Percentiles rank a stretch among this genome's conserved stretches.
phyloP scores from a whole-genome alignment of 2,797 vertebrate species.

The Sebastes cheni region DNA sequence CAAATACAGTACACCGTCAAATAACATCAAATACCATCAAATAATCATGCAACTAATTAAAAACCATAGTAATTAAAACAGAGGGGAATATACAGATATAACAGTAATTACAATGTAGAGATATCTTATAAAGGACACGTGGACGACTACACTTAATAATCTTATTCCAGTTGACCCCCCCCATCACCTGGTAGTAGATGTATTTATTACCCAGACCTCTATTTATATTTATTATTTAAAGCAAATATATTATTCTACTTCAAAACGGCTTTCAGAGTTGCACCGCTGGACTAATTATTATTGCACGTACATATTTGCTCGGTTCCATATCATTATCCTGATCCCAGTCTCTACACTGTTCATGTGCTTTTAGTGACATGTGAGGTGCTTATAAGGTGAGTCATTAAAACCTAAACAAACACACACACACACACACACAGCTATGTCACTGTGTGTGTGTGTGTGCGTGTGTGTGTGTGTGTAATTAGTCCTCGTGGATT shows the following conservation, averaged over 20 bases:
- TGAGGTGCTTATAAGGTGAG: neutral
- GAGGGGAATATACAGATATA: no score
- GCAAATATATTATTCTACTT: neutral
- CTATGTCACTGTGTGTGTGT: neutral
- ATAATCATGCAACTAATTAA: no score
- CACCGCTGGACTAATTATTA: neutral
- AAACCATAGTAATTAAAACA: no score
- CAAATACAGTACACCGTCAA: no score
- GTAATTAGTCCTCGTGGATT: constrained; percentile 14
- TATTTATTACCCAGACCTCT: neutral
- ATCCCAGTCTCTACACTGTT: neutral
- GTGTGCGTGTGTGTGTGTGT: constrained; percentile 8
- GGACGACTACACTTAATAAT: no score
- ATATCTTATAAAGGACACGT: no score
- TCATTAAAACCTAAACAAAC: neutral
- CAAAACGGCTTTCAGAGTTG: neutral
- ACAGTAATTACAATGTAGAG: no score
- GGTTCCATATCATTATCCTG: neutral
- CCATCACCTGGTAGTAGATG: no score
- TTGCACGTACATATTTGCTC: neutral
- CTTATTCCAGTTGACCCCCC: no score
- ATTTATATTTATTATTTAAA: neutral
- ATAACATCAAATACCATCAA: no score
- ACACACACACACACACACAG: neutral
- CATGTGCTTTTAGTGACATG: no score